Evolutionary conservation across 2,888 invertebrate genomes (phyloP), one percentile per base, ranked within the genome.

Genomic region (Dioctria rufipes): DNA sequence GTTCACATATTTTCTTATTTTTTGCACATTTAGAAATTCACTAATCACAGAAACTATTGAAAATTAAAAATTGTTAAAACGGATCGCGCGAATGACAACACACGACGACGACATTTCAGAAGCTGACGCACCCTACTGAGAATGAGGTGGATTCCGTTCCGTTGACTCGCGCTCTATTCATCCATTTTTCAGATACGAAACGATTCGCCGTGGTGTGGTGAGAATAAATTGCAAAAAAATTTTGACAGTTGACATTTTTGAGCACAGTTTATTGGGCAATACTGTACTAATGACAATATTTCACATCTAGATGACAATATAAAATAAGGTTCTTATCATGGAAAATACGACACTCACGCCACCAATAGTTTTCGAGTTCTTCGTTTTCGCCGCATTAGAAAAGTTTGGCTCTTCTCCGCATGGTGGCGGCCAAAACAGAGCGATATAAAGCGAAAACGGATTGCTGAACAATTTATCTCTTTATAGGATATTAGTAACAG

Each of bases 91-190:
- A 67, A 80, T 81, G 71, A 78, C 75, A 78, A 75, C 75, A 83
- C 80, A 80, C 81, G 67, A 80, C 75, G 69, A 67, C 58, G 79
- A 80, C 79, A 82, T 81, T 80, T 80, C 81, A 80, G 58, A 80
- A 83, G 81, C 80, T 83, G 82, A 83, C 82, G 82, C 82, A 83
- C 82, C 82, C 80, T 61, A 82, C 82, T 81, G 80, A 83, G 75
- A 78, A 78, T 80, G 73, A 75, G 73, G 60, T 75, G 73, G 73
- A 60, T 60, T 75, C 73, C 60, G 67, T 46, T 49, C 51, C 69
- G 69, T 51, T 49, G 69, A 25, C 60, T 60, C 11, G 60, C 60
- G 5, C 25, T 39, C 5, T n/a, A 39, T 37, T n/a, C 6, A 11
- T 25, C 25, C 25, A 25, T 25, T 25, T 25, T 25, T 25, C 25